A percentile compares a stretch with the other conserved stretches of the same genome.
These are phyloP conservation scores for Trinectes maculatus DNA, from an alignment of 2,113 vertebrate species.

Conservation along the genomic window DNA sequence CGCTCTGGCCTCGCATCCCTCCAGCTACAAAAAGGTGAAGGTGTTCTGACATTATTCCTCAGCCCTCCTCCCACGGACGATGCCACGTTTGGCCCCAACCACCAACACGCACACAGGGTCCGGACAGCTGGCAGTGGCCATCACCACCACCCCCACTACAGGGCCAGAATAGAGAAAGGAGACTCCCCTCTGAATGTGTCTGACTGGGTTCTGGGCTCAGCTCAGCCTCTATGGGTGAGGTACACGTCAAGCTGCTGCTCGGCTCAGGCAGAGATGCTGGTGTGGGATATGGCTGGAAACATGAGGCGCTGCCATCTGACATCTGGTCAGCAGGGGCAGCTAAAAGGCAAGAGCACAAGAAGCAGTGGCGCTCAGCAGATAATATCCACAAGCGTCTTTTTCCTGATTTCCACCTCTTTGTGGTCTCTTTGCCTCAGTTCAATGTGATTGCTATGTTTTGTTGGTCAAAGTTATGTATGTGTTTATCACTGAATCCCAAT, in stretches of 20 bases:
- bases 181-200: slow-evolving; percentile 71
- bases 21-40: slow-evolving; percentile 71
- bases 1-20: slow-evolving; percentile 78
- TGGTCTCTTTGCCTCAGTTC: slow-evolving; percentile 28
- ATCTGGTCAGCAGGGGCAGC: slow-evolving; percentile 63
- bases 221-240: slow-evolving; percentile 60
- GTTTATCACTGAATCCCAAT: slow-evolving; percentile 3
- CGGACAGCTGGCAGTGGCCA: not conserved
- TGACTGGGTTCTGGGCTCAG: slow-evolving; percentile 52
- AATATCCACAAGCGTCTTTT: not conserved
- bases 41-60: slow-evolving; percentile 65
- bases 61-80: slow-evolving; percentile 32
- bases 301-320: slow-evolving; percentile 72
- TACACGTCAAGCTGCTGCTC: slow-evolving; percentile 82
- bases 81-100: not conserved
- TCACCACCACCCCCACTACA: slow-evolving; percentile 20
- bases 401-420: slow-evolving; percentile 35
- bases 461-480: slow-evolving; percentile 14
- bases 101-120: slow-evolving; percentile 23
- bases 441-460: slow-evolving; percentile 15
- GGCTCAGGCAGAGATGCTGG: slow-evolving; percentile 68
- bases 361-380: slow-evolving; percentile 17
- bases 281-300: slow-evolving; percentile 73
- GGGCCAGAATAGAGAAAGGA: slow-evolving; percentile 56
- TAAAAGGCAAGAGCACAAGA: slow-evolving; percentile 45